Conservation (phyloP, 2,113 vertebrate genomes). For the Pan paniscus region DNA sequence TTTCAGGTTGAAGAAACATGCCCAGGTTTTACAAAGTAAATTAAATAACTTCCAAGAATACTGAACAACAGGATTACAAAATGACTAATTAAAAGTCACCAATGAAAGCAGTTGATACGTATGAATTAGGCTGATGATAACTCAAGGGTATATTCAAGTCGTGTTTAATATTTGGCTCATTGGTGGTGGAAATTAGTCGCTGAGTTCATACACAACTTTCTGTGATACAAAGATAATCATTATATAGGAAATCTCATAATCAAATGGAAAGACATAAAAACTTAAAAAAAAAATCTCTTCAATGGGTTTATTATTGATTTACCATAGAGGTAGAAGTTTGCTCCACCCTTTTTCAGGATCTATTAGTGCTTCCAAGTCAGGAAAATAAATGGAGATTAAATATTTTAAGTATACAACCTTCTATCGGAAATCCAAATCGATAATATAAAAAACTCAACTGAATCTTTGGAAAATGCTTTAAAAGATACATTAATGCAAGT, state of each 20-base stretch:
- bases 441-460: neutral
- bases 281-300: neutral
- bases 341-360: neutral
- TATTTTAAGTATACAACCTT: neutral
- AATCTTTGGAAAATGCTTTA: neutral
- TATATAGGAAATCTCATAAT: neutral
- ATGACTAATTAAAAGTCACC: neutral
- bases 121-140: neutral
- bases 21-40: neutral
- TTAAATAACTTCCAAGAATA: constrained; percentile 10
- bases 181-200: neutral
- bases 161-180: neutral
- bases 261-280: neutral
- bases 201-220: neutral
- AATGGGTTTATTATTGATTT: neutral
- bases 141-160: neutral
- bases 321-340: neutral
- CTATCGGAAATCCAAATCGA: neutral
- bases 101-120: neutral
- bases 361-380: neutral
- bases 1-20: neutral
- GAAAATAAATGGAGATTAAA: constrained; percentile 22
- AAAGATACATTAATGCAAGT: neutral
- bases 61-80: neutral
- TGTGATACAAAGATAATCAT: neutral